A percentile compares a stretch with the other conserved stretches of the same genome.
Evolutionary conservation across 2,113 vertebrate genomes (phyloP).

Genomic region (Boulengeromyrus knoepffleri): DNA sequence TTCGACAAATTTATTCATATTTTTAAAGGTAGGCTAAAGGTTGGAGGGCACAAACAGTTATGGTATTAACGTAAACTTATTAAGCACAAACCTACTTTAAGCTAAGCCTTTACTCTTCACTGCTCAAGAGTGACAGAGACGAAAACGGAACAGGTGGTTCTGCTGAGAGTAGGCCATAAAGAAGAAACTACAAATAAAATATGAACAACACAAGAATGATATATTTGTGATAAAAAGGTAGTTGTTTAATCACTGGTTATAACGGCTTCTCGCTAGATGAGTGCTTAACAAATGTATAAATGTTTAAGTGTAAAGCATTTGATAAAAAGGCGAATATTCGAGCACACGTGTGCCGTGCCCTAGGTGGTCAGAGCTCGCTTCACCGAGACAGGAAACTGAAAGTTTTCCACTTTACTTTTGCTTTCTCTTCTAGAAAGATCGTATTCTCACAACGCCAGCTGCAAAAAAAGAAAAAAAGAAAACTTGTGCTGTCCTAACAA

Average conservation of each 20-base stretch:
- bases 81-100: background rate
- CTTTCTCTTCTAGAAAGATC: slow-evolving; percentile 50
- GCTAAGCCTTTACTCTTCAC: background rate
- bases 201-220: background rate
- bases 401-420: slow-evolving; percentile 52
- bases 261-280: background rate
- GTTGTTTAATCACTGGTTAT: background rate
- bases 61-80: background rate
- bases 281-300: background rate
- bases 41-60: background rate
- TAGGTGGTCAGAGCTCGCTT: background rate
- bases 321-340: background rate
- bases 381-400: slow-evolving; percentile 54
- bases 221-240: background rate
- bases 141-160: background rate
- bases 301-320: background rate
- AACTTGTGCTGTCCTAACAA: background rate
- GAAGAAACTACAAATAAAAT: background rate
- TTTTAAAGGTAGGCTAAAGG: background rate
- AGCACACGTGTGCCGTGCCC: background rate
- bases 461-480: background rate
- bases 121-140: background rate
- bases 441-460: slow-evolving; percentile 14
- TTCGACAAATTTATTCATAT: background rate
- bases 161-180: background rate